phyloP scores from a whole-genome alignment of 2,797 vertebrate genomes.

The Oreonectes daqikongensis region DNA sequence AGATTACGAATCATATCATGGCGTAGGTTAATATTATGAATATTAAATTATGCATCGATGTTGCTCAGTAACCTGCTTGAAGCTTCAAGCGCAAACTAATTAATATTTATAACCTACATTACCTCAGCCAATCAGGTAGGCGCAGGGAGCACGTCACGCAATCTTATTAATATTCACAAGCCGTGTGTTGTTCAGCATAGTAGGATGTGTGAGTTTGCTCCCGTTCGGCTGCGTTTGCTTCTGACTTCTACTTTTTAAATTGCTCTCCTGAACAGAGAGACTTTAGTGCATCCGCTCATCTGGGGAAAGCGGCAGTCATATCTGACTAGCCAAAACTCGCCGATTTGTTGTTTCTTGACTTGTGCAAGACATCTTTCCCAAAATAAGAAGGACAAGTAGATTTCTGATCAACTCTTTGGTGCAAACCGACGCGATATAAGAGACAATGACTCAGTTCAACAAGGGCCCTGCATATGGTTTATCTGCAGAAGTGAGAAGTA shows the following conservation, averaged over 20 bases:
- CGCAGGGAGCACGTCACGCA: background rate
- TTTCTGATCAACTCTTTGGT: background rate
- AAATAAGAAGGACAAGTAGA: background rate
- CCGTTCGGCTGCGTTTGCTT: background rate
- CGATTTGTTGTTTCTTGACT: background rate
- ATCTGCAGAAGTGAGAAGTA: conserved; percentile 65
- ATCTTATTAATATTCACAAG: background rate
- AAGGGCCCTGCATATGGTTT: conserved; percentile 65
- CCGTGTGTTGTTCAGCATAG: background rate
- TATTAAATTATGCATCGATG: background rate
- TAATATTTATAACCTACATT: background rate
- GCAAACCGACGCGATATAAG: conserved; percentile 29
- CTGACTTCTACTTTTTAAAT: background rate
- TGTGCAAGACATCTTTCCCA: background rate
- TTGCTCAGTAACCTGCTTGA: background rate
- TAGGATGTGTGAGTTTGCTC: background rate
- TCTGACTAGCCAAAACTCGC: conserved; percentile 25
- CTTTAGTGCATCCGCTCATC: conserved; percentile 24
- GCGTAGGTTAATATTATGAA: background rate
- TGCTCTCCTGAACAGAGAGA: conserved; percentile 15
- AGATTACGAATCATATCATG: background rate
- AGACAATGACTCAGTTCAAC: conserved; percentile 64
- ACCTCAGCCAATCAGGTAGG: conserved; percentile 2
- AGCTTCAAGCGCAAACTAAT: background rate
- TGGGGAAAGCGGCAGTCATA: conserved; percentile 27